Percentiles rank a stretch among this genome's conserved stretches.
Evolutionary conservation across 1,140 invertebrate species (phyloP).

Genomic region (Pseudomyrmex concolor): DNA sequence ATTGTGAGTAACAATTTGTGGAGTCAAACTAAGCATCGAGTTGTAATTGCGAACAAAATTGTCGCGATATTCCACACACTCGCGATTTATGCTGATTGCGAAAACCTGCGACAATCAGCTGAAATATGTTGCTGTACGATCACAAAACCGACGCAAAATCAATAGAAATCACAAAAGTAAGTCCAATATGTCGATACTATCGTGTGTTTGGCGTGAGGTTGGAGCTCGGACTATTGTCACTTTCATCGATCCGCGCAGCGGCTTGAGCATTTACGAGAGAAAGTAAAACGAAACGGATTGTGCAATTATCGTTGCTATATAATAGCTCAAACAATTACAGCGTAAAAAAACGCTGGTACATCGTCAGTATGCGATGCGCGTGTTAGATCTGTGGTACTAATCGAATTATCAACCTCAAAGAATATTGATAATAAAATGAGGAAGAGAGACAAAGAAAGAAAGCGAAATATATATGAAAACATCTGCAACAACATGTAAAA

Average conservation of each 20-base stretch:
- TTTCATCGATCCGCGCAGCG: conserved; percentile 61
- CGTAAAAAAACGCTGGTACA: conserved; percentile 5
- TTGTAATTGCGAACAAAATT: not conserved
- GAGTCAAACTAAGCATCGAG: not conserved
- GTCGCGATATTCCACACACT: not conserved
- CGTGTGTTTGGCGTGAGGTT: conserved; percentile 40
- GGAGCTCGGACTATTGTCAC: conserved; percentile 61
- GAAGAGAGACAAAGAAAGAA: too few species aligned
- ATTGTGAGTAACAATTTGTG: not conserved
- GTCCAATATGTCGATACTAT: conserved; percentile 13
- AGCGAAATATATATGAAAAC: too few species aligned
- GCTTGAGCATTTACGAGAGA: conserved; percentile 57
- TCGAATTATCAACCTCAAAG: too few species aligned
- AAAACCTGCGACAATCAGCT: not conserved
- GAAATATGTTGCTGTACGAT: not conserved
- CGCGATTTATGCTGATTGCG: not conserved
- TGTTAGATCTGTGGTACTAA: not conserved
- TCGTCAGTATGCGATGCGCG: not conserved
- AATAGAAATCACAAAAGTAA: conserved; percentile 14
- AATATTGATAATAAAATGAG: too few species aligned
- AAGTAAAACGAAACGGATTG: conserved; percentile 71
- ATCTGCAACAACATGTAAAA: too few species aligned
- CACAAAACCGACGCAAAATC: not conserved
- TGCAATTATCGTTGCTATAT: conserved; percentile 63
- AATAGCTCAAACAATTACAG: conserved; percentile 51